These are phyloP conservation scores for Antitype chi DNA, from an alignment of 2,888 invertebrate species.

Conservation along the genomic window DNA sequence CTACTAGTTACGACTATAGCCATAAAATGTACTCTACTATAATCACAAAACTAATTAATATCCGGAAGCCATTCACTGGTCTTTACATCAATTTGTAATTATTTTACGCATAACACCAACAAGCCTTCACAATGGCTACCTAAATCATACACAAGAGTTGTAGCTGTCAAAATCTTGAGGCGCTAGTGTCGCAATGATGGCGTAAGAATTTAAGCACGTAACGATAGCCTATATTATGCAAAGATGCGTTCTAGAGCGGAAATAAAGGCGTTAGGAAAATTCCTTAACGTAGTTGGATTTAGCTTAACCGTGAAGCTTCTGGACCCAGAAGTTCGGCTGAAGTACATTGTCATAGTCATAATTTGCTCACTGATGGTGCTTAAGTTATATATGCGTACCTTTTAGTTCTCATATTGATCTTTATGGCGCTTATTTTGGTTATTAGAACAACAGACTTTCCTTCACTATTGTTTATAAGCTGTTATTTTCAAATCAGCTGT, in stretches of 20 bases:
- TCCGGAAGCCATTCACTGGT: constrained; percentile 57
- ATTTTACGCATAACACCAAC: constrained; percentile 52
- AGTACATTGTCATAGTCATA: neutral
- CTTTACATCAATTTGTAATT: constrained; percentile 57
- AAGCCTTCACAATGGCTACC: constrained; percentile 53
- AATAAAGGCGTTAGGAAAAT: constrained; percentile 61
- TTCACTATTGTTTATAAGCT: neutral
- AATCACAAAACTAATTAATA: constrained; percentile 49
- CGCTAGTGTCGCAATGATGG: constrained; percentile 58
- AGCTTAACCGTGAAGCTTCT: constrained; percentile 2
- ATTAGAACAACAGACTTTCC: neutral
- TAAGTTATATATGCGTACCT: neutral
- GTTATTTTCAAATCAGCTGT: neutral
- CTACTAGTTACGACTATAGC: constrained; percentile 20
- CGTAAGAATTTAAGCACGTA: constrained; percentile 56
- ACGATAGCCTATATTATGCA: constrained; percentile 61
- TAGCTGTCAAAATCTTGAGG: constrained; percentile 42
- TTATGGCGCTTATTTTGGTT: neutral
- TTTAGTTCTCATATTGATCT: neutral
- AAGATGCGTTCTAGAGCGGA: constrained; percentile 65
- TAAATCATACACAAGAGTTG: constrained; percentile 50
- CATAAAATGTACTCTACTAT: constrained; percentile 35
- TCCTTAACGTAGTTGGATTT: constrained; percentile 44
- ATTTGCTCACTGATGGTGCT: neutral
- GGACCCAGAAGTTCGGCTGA: neutral